These are phyloP conservation scores for Agriotes lineatus DNA, from an alignment of 2,888 invertebrate species.

Conservation along the genomic window DNA sequence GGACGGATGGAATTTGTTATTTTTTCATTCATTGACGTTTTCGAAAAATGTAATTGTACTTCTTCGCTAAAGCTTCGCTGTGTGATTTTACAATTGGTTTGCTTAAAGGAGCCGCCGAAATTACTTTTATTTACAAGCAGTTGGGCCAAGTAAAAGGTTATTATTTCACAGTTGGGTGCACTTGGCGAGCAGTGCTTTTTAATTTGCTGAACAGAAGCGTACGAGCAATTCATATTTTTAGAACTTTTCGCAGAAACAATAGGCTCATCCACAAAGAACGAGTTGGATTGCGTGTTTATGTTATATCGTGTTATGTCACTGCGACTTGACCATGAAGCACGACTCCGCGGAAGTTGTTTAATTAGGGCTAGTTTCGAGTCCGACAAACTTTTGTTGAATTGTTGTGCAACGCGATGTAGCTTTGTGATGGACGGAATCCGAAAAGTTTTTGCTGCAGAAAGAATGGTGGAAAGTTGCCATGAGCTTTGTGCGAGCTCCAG, in stretches of 20 bases:
- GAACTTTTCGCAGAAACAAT: slow-evolving; percentile 30
- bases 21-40: no score
- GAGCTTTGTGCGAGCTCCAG: neutral
- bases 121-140: no score
- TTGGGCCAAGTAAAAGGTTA: no score
- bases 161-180: slow-evolving; percentile 9
- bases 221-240: slow-evolving; percentile 11
- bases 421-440: slow-evolving; percentile 25
- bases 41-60: no score
- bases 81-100: no score
- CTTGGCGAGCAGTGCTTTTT: neutral
- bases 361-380: slow-evolving; percentile 41
- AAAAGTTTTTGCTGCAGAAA: slow-evolving; percentile 8
- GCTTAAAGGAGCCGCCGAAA: no score
- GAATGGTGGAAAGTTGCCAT: neutral
- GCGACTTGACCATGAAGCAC: slow-evolving; percentile 44
- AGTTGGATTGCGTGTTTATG: slow-evolving; percentile 38
- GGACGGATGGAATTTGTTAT: no score
- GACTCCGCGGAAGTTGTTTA: slow-evolving; percentile 41
- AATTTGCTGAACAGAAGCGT: slow-evolving; percentile 8
- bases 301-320: slow-evolving; percentile 41
- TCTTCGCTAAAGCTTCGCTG: no score
- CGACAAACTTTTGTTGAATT: slow-evolving; percentile 18
- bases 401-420: slow-evolving; percentile 29
- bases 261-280: slow-evolving; percentile 31